A percentile compares a stretch with the other conserved stretches of the same genome.
Conservation (phyloP, 2,113 vertebrate genomes). For the Gavia stellata region DNA sequence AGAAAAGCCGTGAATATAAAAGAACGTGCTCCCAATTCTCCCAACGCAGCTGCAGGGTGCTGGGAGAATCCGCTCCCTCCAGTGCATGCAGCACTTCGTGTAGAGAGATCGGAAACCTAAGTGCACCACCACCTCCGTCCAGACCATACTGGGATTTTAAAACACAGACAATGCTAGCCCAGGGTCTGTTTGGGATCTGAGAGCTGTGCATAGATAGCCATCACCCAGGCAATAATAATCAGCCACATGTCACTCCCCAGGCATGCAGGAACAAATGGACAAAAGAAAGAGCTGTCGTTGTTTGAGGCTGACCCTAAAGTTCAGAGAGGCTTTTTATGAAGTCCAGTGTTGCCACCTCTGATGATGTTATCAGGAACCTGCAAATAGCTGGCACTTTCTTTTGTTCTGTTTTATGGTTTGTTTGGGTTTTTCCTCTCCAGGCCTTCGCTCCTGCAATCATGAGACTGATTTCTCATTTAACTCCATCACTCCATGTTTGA, state of each 20-base stretch:
- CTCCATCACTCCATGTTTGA: neutral
- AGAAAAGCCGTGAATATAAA: neutral
- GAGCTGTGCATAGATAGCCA: neutral
- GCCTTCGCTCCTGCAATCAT: neutral
- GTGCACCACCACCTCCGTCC: neutral
- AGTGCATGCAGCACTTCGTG: rapidly evolving
- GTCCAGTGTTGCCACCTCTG: conserved; percentile 13
- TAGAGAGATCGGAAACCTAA: neutral
- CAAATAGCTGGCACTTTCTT: conserved; percentile 39
- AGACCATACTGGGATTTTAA: neutral
- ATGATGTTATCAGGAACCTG: conserved; percentile 49
- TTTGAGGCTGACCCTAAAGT: conserved; percentile 45
- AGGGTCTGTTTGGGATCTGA: neutral
- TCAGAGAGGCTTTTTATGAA: conserved; percentile 31
- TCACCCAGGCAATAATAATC: neutral
- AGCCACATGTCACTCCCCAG: conserved; percentile 35
- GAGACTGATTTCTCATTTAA: conserved; percentile 9
- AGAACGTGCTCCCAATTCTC: rapidly evolving
- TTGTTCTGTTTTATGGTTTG: conserved; percentile 43
- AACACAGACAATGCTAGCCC: neutral
- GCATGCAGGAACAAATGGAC: neutral
- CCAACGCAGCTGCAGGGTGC: neutral
- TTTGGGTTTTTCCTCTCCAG: conserved; percentile 1
- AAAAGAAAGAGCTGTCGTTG: conserved; percentile 32
- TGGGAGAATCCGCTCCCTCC: rapidly evolving